These are phyloP conservation scores for Setophaga kirtlandii DNA, from an alignment of 2,113 vertebrate species.

Conservation along the genomic window DNA sequence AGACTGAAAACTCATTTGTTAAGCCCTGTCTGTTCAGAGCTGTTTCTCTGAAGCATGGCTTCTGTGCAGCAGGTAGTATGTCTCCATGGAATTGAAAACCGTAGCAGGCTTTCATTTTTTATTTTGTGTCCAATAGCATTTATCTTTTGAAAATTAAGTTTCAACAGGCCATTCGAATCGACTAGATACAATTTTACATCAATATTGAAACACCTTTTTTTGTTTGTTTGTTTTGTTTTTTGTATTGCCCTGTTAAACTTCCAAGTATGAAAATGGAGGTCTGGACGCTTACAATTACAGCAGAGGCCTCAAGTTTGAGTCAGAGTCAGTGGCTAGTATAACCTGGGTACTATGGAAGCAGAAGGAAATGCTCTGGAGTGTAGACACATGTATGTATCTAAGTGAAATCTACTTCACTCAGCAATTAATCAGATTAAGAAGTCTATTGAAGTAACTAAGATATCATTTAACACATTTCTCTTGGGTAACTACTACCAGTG, in stretches of 20 bases:
- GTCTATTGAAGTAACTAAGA: neutral
- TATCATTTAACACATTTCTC: slow-evolving; percentile 33
- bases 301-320: neutral
- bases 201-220: neutral
- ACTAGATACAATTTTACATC: neutral
- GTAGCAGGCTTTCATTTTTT: neutral
- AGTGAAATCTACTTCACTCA: neutral
- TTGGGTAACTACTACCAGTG: neutral
- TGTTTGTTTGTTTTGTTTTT: neutral
- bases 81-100: neutral
- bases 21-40: neutral
- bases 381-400: neutral
- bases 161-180: neutral
- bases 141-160: neutral
- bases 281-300: neutral
- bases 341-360: neutral
- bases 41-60: neutral
- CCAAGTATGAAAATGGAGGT: neutral
- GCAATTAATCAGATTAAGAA: slow-evolving; percentile 32
- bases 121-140: neutral
- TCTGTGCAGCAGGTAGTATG: neutral
- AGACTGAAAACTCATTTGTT: neutral
- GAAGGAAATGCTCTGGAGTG: neutral
- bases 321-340: neutral
- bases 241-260: neutral